phyloP scores from a whole-genome alignment of 1,140 invertebrate genomes.

The Drosophila murphyi region DNA sequence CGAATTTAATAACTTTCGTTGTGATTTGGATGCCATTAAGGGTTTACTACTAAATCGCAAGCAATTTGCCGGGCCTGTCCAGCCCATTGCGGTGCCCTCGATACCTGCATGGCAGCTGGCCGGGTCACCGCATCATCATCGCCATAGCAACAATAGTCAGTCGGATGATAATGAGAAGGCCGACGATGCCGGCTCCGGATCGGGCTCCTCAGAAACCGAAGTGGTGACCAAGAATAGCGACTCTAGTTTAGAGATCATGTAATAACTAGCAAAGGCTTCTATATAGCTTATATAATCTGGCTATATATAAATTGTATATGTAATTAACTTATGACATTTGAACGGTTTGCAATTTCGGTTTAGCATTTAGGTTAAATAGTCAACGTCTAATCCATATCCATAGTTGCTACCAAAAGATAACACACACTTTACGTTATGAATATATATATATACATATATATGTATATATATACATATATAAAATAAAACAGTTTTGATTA shows the following conservation, averaged over 20 bases:
- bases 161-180: slow-evolving; percentile 82
- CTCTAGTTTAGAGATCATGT: slow-evolving; percentile 89
- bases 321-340: slow-evolving; percentile 23
- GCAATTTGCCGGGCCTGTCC: slow-evolving; percentile 88
- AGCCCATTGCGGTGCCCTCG: slow-evolving; percentile 87
- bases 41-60: slow-evolving; percentile 91
- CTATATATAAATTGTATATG: slow-evolving; percentile 7
- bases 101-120: slow-evolving; percentile 91
- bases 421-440: slow-evolving; percentile 50
- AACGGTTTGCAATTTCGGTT: slow-evolving; percentile 31
- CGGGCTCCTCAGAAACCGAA: slow-evolving; percentile 88
- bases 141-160: slow-evolving; percentile 60
- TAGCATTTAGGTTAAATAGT: slow-evolving; percentile 33
- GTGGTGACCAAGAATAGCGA: slow-evolving; percentile 89
- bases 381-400: slow-evolving; percentile 58
- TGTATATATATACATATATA: slow-evolving; percentile 37
- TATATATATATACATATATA: slow-evolving; percentile 48
- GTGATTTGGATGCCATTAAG: slow-evolving; percentile 91
- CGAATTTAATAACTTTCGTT: slow-evolving; percentile 89
- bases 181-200: slow-evolving; percentile 85
- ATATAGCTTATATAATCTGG: slow-evolving; percentile 4
- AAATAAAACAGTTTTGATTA: slow-evolving; percentile 63
- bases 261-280: slow-evolving; percentile 56
- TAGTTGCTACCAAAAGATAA: slow-evolving; percentile 55
- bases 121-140: slow-evolving; percentile 68